Base-by-base conservation (phyloP, 1,140 invertebrate species). In the Drosophila quadrilineata region DNA sequence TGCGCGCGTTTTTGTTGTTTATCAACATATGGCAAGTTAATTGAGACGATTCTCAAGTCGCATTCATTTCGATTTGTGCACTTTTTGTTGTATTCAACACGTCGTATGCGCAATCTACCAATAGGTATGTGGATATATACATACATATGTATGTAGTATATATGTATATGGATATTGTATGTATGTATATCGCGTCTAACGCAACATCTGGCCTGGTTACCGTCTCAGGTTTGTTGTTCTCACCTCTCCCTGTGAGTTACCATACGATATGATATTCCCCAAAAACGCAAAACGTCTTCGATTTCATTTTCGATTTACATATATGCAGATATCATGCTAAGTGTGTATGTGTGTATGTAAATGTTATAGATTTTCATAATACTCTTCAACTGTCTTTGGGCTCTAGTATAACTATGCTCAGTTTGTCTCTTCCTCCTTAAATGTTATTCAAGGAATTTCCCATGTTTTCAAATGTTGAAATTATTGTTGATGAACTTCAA, bases 21-120 rank as follows among this genome's bases (percentile, higher is more conserved):
- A 36, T 36, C 43, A 84, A 71, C 77, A 84, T 84, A 84, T 84
- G 77, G 77, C 73, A 84, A 57, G 73, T 60, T 79, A 80, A 67
- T 71, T 79, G 49, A 31, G 10, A 12, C 26, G 28, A 48, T 73
- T 79, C 71, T 70, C 38, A 58, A 65, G 58, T 71, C 64, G 40
- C 40, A 60, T 54, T 54, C 36, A 16, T 53, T 35, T 52, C 38
- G 52, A 40, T 57, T 21, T 31, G 12, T 12, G 40, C 40, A 26
- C 3, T n/a, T 29, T 52, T 62, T 41, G 21, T 60, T 41, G 48
- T 38, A 66, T 79, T 54, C 67, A 66, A 53, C 58, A 24, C n/a
- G n/a, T 36, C 49, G 64, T 48, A 40, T 53, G 35, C 43, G 64
- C 49, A 54, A 62, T 60, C 50, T 16, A 31, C 4, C 29, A 29